Base-by-base conservation (phyloP, 2,797 vertebrate genomes). In the Cossypha heuglini region DNA sequence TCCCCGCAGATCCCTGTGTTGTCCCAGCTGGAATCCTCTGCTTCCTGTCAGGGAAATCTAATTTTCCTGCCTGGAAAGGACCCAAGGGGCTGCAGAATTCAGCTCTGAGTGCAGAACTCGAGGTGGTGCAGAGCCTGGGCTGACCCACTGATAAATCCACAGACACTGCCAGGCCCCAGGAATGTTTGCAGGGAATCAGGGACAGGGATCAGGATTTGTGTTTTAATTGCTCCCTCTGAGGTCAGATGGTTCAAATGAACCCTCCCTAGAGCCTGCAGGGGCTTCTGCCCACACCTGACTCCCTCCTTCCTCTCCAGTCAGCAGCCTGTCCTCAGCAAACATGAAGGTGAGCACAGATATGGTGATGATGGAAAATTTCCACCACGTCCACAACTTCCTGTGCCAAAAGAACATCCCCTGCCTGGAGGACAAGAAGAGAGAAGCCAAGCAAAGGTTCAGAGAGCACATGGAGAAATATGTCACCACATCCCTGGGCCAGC, bases 311-410 rank as follows among this genome's bases (percentile, higher is more conserved):
- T 33, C 72, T 62, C n/a, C 51, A 96, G 96, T 92, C 77, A 52
- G 62, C 13, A 90, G 86, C 15, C 66, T 96, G 45, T 29, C 95
- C 45, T 86, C 95, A 14, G 92, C 91, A 59, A 97, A 64, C 73
- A 76, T 93, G 69, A 95, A 91, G 71, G 89, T 77, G 58, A 94
- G 77, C 73, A 61, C 58, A 1, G 94, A 97, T 6, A 74, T 97
- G 95, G 95, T 97, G 51, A 92, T 91, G 90, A 97, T 97, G 96
- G 95, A 96, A 82, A 97, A 97, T 16, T 97, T 94, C 91, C 92
- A 97, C 87, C 95, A 95, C 38, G 17, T 97, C 45, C 72, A 95
- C 61, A 59, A 33, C 57, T 97, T 97, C 71, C 88, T 97, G 54
- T 91, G 69, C 58, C 92, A 87, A 54, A 84, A 93, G 74, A 58